These are phyloP conservation scores for Muscina levida DNA, from an alignment of 2,888 invertebrate species.

Conservation along the genomic window DNA sequence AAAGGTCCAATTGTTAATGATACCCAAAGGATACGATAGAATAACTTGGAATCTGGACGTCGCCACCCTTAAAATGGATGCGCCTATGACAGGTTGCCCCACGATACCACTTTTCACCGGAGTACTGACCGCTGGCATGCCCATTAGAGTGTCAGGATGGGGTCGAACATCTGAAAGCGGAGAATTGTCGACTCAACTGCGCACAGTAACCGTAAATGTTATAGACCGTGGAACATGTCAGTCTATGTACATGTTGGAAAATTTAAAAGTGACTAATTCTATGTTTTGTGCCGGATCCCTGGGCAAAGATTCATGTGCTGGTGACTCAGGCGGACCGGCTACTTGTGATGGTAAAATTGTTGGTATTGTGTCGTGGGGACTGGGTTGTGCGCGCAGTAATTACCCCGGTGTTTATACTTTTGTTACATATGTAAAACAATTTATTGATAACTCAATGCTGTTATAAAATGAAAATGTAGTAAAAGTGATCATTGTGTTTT, in stretches of 20 bases:
- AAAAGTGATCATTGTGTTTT: no score
- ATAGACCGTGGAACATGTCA: conserved; percentile 69
- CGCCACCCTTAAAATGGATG: conserved; percentile 70
- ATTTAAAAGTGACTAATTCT: conserved; percentile 69
- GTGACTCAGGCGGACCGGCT: conserved; percentile 78
- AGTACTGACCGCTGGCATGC: conserved; percentile 65
- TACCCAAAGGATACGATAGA: conserved; percentile 61
- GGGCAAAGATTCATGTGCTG: conserved; percentile 76
- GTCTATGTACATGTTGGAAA: conserved; percentile 57
- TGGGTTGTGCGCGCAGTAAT: conserved; percentile 79
- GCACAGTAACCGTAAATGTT: conserved; percentile 70
- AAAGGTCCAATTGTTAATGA: conserved; percentile 62
- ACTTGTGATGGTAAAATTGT: conserved; percentile 69
- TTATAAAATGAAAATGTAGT: conserved; percentile 59
- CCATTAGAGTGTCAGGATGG: conserved; percentile 75
- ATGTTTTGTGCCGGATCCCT: conserved; percentile 77
- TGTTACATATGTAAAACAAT: conserved; percentile 64
- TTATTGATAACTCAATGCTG: conserved; percentile 39
- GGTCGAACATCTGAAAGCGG: conserved; percentile 71
- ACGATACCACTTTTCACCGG: conserved; percentile 69
- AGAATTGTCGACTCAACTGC: conserved; percentile 69
- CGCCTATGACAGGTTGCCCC: conserved; percentile 55
- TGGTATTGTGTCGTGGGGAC: conserved; percentile 84
- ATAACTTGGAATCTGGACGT: conserved; percentile 74
- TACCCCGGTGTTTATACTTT: conserved; percentile 86